Conservation (phyloP, 2,797 vertebrate species). For the Avahi laniger region DNA sequence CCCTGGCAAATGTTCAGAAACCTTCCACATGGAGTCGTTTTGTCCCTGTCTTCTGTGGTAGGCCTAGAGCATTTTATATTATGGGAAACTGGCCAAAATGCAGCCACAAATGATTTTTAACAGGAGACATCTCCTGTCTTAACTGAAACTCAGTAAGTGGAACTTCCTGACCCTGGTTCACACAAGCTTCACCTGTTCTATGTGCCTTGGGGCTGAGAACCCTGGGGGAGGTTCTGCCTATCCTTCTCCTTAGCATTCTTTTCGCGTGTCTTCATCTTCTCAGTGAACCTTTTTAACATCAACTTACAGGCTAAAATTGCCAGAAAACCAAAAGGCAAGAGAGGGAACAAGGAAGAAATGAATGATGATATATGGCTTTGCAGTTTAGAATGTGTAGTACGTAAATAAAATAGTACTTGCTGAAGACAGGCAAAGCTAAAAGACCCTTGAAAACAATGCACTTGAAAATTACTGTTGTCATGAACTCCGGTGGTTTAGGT, state of each 20-base stretch:
- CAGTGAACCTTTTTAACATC: neutral
- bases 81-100: neutral
- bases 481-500: neutral
- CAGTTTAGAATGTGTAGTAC: neutral
- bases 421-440: neutral
- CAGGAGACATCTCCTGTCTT: neutral
- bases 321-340: neutral
- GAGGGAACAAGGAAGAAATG: neutral
- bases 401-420: neutral
- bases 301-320: neutral
- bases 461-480: neutral
- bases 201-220: neutral
- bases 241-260: neutral
- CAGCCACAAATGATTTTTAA: neutral
- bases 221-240: rapidly evolving
- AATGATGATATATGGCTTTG: neutral
- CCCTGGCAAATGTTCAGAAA: neutral
- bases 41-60: neutral
- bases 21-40: neutral
- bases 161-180: neutral
- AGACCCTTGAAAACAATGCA: neutral
- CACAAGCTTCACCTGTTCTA: neutral
- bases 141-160: neutral
- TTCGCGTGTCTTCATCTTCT: neutral
- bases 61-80: neutral